These are phyloP conservation scores for Xylophagus ater DNA, from an alignment of 2,888 invertebrate genomes.

Conservation along the genomic window DNA sequence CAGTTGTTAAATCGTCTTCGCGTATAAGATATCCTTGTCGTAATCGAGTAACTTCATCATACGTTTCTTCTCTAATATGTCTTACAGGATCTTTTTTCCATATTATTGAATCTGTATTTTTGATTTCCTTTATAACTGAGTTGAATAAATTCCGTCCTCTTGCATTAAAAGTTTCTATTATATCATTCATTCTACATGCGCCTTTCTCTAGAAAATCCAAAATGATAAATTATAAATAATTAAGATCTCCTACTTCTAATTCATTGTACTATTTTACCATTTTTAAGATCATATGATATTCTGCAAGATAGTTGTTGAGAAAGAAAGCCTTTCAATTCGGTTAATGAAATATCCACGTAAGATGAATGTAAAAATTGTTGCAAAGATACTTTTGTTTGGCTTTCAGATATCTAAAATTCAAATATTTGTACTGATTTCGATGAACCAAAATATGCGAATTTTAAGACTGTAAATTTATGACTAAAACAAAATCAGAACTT, in stretches of 20 bases:
- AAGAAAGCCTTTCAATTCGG: constrained; percentile 76
- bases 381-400: constrained; percentile 64
- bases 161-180: constrained; percentile 60
- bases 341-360: constrained; percentile 66
- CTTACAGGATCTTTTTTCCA: constrained; percentile 67
- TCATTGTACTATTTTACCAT: too few species aligned
- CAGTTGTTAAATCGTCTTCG: constrained; percentile 75
- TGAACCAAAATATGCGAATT: too few species aligned
- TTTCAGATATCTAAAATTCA: too few species aligned
- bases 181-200: constrained; percentile 52
- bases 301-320: constrained; percentile 88
- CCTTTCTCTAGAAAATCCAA: too few species aligned
- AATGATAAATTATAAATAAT: too few species aligned
- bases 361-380: constrained; percentile 74
- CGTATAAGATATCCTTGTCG: constrained; percentile 81
- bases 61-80: constrained; percentile 51
- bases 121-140: constrained; percentile 56
- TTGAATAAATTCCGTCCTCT: constrained; percentile 55
- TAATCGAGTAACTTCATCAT: constrained; percentile 64
- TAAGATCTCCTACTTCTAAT: too few species aligned
- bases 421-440: too few species aligned
- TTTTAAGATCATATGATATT: constrained; percentile 62
- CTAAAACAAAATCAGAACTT: too few species aligned
- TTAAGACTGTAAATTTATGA: too few species aligned
- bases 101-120: constrained; percentile 53